A percentile compares a stretch with the other conserved stretches of the same genome.
These are phyloP conservation scores for Lagopus muta DNA, from an alignment of 2,113 vertebrate species.

Conservation along the genomic window DNA sequence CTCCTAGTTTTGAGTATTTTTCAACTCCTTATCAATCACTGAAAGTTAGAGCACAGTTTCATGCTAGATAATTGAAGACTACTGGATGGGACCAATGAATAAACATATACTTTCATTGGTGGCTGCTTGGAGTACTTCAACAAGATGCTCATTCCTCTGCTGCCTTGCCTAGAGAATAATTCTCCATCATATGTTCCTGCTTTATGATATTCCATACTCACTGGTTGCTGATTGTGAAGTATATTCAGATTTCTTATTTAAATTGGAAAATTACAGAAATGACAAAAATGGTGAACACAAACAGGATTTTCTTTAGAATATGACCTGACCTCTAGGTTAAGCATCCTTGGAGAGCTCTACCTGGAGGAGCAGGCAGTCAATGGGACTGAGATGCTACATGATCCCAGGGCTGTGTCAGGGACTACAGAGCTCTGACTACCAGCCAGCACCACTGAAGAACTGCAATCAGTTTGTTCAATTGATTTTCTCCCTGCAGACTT, in stretches of 20 bases:
- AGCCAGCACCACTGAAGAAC: not conserved
- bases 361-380: not conserved
- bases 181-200: not conserved
- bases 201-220: not conserved
- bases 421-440: not conserved
- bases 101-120: not conserved
- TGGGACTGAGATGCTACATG: accelerated
- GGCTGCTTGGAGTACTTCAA: not conserved
- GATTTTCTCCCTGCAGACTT: not conserved
- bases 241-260: not conserved
- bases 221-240: not conserved
- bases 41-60: not conserved
- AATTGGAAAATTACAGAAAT: not conserved
- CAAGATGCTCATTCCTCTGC: not conserved
- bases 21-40: not conserved
- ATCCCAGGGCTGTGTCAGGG: not conserved
- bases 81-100: not conserved
- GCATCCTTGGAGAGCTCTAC: not conserved
- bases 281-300: not conserved
- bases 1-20: not conserved
- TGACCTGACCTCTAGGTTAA: not conserved
- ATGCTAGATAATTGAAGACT: not conserved
- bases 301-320: not conserved
- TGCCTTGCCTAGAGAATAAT: not conserved
- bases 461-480: not conserved